Base-by-base conservation (phyloP, 2,113 vertebrate genomes). In the Spheniscus mendiculus region DNA sequence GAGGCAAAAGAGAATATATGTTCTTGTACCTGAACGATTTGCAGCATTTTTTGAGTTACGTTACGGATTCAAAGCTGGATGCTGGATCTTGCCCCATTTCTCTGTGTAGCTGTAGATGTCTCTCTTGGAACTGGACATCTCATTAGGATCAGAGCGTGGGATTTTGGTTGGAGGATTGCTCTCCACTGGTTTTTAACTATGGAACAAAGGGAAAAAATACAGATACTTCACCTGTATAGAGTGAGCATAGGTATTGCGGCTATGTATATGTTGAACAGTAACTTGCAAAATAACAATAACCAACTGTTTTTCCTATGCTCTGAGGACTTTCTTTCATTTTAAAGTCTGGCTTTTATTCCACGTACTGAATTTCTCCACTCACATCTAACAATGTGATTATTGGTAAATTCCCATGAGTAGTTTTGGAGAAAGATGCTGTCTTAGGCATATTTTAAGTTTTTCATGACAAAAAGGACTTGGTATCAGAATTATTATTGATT, bases 401-500 rank as follows among this genome's bases (percentile, higher is more conserved):
- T 95, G 85, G 69, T 76, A 72, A 94, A 92, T 89, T 89, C 88
- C 73, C 76, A 14, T 34, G 73, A 81, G 83, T 74, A 40, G 30
- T 69, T 69, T 82, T 79, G 65, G 67, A 89, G 38, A 92, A 84
- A 87, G 50, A 61, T 89, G 61, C 83, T 95, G 65, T 91, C 56
- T 59, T 94, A 82, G 40, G 77, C 62, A 85, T 91, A 85, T 82
- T 94, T 79, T 72, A 82, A 79, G 73, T 91, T 96, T 96, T 95
- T 79, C 70, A 87, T 87, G 70, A 76, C 56, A 69, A 82, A 94
- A 90, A 94, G 58, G 65, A 58, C 58, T 91, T 62, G 7, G 38
- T 93, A 90, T 96, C 94, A 90, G 73, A 95, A 91, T 94, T 94
- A 50, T 94, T 97, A 96, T 97, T 96, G 96, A 95, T 93, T 96